Evolutionary conservation across 2,113 vertebrate genomes (phyloP), one percentile per base, ranked within the genome.

Genomic region (Seriola dumerili): DNA sequence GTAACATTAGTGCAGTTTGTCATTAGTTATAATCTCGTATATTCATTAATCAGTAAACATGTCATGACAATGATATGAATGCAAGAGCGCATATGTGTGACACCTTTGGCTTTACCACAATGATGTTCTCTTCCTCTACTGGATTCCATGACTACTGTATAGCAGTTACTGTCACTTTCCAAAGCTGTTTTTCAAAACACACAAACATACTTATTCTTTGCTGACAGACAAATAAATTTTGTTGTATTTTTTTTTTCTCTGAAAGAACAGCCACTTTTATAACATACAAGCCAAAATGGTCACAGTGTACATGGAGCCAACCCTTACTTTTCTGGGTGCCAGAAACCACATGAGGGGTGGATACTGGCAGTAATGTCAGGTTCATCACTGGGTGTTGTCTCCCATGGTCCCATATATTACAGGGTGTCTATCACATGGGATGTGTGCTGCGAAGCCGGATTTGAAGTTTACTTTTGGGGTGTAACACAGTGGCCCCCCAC

Each of bases 391-490:
- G 89, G 84, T 75, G 87, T 81, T 75, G 87, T 81, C 82, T 88
- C 79, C 75, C 42, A 21, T 3, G 61, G 29, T 76, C 38, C 48
- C 13, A 42, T 78, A 62, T 84, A 91, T 94, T 93, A 93, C 46
- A 94, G 89, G 81, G 85, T 10, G 8, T 64, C 44, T 68, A 62
- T 59, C 86, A 85, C 72, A 78, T 72, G 54, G 78, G 80, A 80
- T 73, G 79, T 55, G 66, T 61, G 64, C 13, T 46, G 71, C 17
- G 12, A 57, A 78, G 69, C 50, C 19, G 52, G 83, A 78, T 91
- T 88, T 87, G 81, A 93, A 85, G 87, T 94, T 94, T 84, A 91
- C 90, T 89, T 93, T 90, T 85, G 72, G 92, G 90, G 83, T 89
- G 88, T 81, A 91, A 69, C 75, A 74, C 76, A 74, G 86, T 86